Evolutionary conservation across 2,888 invertebrate species (phyloP).

Genomic region (Spicauda simplicius): DNA sequence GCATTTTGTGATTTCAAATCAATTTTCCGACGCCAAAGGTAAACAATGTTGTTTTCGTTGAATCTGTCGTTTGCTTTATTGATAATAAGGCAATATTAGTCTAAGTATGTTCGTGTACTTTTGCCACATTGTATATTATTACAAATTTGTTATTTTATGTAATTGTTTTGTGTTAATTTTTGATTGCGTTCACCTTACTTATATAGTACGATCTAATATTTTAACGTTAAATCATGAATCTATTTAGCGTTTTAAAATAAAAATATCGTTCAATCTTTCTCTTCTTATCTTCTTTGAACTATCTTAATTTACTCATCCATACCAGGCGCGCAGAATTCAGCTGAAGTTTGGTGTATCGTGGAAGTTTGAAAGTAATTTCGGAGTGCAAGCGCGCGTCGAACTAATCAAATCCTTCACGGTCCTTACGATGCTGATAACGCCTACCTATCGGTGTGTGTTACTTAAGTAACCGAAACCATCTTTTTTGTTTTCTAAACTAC

Average conservation of each 20-base stretch:
- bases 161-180: no score
- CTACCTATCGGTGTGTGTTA: conserved; percentile 56
- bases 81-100: neutral
- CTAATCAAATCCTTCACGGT: conserved; percentile 83
- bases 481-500: conserved; percentile 8
- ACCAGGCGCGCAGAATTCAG: conserved; percentile 61
- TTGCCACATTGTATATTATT: neutral
- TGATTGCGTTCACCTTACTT: no score
- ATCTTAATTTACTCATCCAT: conserved; percentile 38
- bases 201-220: no score
- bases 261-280: no score
- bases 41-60: conserved; percentile 9
- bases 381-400: conserved; percentile 80
- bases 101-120: neutral
- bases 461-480: conserved; percentile 57
- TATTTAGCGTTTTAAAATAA: no score
- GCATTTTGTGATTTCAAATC: conserved; percentile 23
- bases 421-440: conserved; percentile 74
- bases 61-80: neutral
- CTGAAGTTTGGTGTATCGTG: conserved; percentile 61
- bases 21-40: conserved; percentile 14
- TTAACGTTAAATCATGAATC: no score
- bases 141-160: no score
- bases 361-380: conserved; percentile 80
- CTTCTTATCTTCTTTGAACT: neutral